These are phyloP conservation scores for Holacanthus passer DNA, from an alignment of 2,113 vertebrate species.

Conservation along the genomic window DNA sequence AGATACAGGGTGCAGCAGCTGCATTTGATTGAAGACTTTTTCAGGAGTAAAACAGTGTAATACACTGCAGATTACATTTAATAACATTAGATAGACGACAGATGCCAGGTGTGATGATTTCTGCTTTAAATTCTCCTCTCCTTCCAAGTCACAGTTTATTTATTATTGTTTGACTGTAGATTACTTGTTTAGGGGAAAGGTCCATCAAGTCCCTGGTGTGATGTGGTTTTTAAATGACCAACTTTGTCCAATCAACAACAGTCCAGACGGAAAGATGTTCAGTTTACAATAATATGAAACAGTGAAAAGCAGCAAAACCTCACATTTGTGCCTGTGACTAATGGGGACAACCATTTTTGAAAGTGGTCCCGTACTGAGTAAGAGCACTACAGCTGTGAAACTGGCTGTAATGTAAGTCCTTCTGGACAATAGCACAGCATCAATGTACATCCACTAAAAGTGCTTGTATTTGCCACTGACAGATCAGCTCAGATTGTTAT, in stretches of 20 bases:
- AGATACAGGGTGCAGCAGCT: neutral
- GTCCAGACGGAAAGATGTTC: no score
- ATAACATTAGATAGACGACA: neutral
- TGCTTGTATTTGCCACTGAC: no score
- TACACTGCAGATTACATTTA: neutral
- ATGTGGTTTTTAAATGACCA: neutral
- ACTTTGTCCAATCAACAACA: neutral
- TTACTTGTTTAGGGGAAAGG: neutral
- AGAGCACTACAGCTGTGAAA: no score
- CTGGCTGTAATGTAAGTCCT: no score
- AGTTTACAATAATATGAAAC: no score
- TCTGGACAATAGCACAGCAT: no score
- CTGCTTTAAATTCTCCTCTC: neutral
- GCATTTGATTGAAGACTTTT: neutral
- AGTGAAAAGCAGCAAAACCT: neutral
- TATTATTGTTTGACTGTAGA: neutral
- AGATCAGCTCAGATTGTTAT: no score
- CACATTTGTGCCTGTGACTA: no score
- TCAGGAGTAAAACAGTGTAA: neutral
- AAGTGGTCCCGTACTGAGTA: no score
- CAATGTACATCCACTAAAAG: no score
- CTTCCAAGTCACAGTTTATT: neutral
- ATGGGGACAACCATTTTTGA: no score
- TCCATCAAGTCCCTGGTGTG: neutral
- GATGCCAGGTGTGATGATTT: neutral